Evolutionary conservation across 2,797 vertebrate genomes (phyloP), one percentile per base, ranked within the genome.

Genomic region (Nannoperca obscura): DNA sequence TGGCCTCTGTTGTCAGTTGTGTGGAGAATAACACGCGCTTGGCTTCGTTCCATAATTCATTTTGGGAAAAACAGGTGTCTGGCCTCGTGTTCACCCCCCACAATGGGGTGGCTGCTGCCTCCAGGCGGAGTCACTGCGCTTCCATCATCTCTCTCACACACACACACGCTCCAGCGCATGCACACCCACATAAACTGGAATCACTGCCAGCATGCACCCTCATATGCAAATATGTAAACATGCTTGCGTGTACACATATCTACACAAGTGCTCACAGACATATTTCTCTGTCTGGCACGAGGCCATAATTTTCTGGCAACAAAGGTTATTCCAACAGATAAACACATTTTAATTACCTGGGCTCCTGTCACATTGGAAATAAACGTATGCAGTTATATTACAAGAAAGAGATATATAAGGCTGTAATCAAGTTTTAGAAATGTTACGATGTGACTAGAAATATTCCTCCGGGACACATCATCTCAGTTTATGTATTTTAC

Each of bases 21-120:
- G 80, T 69, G 70, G 62, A 79, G 79, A 76, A 85, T 61, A 77
- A 84, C 49, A 68, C 42, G n/a, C 42, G 17, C 85, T 86, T 88
- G 86, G 78, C 84, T 87, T 71, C 5, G 17, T 83, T 91, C 89
- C 79, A 87, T 88, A 79, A 88, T 90, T 93, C 80, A 90, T 89
- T 90, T 91, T 74, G 71, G 84, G 72, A 76, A 86, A 89, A 94
- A 93, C 90, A 91, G 90, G 90, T 93, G 91, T 91, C 86, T 87
- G 88, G 88, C 88, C 79, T 89, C 50, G 67, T 90, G 79, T 80
- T 88, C 68, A 71, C 71, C 63, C 77, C 60, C 80, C 66, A 81
- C 80, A 76, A 80, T 80, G 88, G 74, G 81, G 85, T 67, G 59
- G 82, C 78, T 63, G 66, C 76, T 77, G 81, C 90, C 84, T 83